Base-by-base conservation (phyloP, 2,888 invertebrate genomes). In the Halictus quadricinctus region DNA sequence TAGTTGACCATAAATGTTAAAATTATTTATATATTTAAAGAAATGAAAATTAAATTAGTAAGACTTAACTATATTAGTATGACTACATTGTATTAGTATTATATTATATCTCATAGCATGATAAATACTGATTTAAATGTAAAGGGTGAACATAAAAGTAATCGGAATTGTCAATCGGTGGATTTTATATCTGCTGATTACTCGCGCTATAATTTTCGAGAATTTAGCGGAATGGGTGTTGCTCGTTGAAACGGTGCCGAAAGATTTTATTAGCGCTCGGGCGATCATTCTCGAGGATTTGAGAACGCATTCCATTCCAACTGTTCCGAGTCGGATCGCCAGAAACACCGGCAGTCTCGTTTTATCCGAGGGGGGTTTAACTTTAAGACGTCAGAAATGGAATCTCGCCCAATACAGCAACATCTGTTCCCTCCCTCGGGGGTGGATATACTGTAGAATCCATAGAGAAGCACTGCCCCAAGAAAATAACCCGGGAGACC, bases 371-470 rank as follows among this genome's bases (percentile, higher is more conserved):
- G 12, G 21, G 60, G 81, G 60, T 77, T 86, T 79, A 81, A 69
- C 79, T 74, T 73, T 81, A 79, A 86, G 76, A 79, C 79, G 81
- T 79, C 73, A 74, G 76, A 79, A 86, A 86, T 82, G 80, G 77
- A 79, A 74, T 80, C 79, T 80, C 73, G 64, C 72, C 54, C n/a
- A 43, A 54, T 46, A 54, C 36, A 83, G 69, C 64, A 70, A 76
- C 79, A 83, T 72, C 80, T 69, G 83, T 41, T 54, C 48, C 64
- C 58, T 64, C 69, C 66, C n/a, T 21, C 21, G 46, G 36, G 64
- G 4, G 70, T 46, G 78, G 82, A 80, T 78, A 79, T 60, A 46
- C 18, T 8, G 66, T 13, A 46, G 58, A 81, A 82, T 73, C 50
- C 70, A 13, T 41, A 4, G 29, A 6, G 46, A 54, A 36, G 36